Base-by-base conservation (phyloP, 2,888 invertebrate genomes). In the Parascotia fuliginaria region DNA sequence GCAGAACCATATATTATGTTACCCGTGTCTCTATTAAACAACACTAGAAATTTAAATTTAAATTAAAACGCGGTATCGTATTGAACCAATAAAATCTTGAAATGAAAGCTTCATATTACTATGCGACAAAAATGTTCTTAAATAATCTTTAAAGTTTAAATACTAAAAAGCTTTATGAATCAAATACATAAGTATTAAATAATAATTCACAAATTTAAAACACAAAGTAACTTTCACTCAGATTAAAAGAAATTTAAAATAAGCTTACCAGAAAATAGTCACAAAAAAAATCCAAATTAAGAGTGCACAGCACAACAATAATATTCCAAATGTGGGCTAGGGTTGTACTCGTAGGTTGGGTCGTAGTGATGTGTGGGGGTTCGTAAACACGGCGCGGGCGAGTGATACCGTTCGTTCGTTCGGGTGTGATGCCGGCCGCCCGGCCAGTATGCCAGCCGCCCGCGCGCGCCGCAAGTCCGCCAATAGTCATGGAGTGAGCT, bases 371-470 rank as follows among this genome's bases (percentile, higher is more conserved):
- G 65, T 70, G 69, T 73, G 75, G 73, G 75, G 73, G 75, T 81
- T 84, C 81, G 85, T 81, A 83, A 83, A 88, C 86, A 85, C 88
- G 81, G 78, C 83, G 87, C 83, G 86, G 85, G 83, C 80, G 77
- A 65, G 74, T 67, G 73, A 67, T 70, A 66, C 77, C 73, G 81
- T 80, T 90, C 91, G 90, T 90, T 91, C 91, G 91, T 90, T 91
- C 91, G 90, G 78, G 79, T 76, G 78, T 79, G 86, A 85, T 84
- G 89, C 86, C 85, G 85, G 85, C 83, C 89, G 88, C 85, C 83
- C 85, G 90, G 85, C 80, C 89, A 83, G 85, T 84, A 82, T 58
- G 68, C 73, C 73, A 59, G 60, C 65, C 70, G 73, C 73, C 66
- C 65, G 72, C 75, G 75, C 81, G 78, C 50, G 72, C 76, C 72